Base-by-base conservation (phyloP, 1,140 invertebrate species). In the Drosophila littoralis region DNA sequence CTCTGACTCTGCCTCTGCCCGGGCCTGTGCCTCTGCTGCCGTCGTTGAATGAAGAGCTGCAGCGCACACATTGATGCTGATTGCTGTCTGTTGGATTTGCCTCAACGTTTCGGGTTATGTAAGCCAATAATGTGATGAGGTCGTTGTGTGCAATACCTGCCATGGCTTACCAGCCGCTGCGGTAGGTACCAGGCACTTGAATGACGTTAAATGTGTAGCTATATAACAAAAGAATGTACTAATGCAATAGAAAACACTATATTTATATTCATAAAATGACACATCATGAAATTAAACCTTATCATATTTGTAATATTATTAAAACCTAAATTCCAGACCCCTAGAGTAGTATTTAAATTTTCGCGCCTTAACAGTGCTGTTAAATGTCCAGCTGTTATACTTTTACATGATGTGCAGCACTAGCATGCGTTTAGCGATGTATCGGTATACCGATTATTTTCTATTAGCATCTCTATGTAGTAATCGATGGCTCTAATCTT, bases 41-140 rank as follows among this genome's bases (percentile, higher is more conserved):
- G 51, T 65, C 50, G 67, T 66, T 65, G 38, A 50, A 58, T 51
- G 70, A 70, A 67, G 50, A 67, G 50, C 38, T 75, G 48, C 65
- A 32, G 74, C 68, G 70, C 77, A 78, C 68, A 82, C 69, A 69
- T 74, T 69, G 59, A 71, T 65, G 60, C 71, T 77, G 82, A 86
- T 86, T 74, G 79, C 83, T 82, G 82, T 86, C 82, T 82, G 79
- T 72, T 77, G 58, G 69, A 60, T 75, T 65, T 58, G 65, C 51
- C 51, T 77, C 38, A 52, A 54, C 55, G 35, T 57, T 73, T 70
- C 52, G 52, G 54, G 75, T 89, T 88, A 88, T 88, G 80, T 88
- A 89, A 88, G 68, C 50, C 38, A 32, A 60, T 48, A 32, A 60
- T 48, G 40, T 70, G 68, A 61, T 60, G 68, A 68, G 43, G 64